phyloP scores from a whole-genome alignment of 2,888 invertebrate genomes.

The Vannuccia rotundouncinata region DNA sequence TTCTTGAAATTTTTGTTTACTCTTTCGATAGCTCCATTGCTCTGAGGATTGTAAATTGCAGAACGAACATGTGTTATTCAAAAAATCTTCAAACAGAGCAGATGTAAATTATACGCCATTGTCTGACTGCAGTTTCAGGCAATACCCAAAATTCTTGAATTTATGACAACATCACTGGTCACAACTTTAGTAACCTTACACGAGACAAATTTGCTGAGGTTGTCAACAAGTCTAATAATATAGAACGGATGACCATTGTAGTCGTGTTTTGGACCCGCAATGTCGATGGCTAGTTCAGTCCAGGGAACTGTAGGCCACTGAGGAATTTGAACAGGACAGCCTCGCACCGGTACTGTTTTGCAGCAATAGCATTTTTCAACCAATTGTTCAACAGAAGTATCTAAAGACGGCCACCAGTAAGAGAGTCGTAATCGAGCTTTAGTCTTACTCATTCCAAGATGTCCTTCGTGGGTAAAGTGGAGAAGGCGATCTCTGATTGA shows the following conservation, averaged over 20 bases:
- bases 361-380: neutral
- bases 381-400: slow-evolving; percentile 7
- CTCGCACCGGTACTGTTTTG: slow-evolving; percentile 20
- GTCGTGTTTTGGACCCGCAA: slow-evolving; percentile 11
- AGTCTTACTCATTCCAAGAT: slow-evolving; percentile 8
- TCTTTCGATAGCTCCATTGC: neutral
- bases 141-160: slow-evolving; percentile 9
- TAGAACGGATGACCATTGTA: neutral
- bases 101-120: slow-evolving; percentile 30
- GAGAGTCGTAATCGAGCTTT: slow-evolving; percentile 30
- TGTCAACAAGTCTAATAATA: slow-evolving; percentile 2
- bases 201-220: neutral
- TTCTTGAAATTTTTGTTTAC: neutral
- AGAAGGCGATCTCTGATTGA: slow-evolving; percentile 4
- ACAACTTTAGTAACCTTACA: slow-evolving; percentile 5
- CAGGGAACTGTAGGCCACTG: neutral
- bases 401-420: slow-evolving; percentile 25
- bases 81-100: neutral
- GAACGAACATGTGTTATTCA: neutral
- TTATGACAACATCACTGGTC: neutral
- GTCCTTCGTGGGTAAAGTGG: slow-evolving; percentile 25
- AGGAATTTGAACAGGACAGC: slow-evolving; percentile 22
- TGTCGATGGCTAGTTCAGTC: slow-evolving; percentile 23
- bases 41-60: neutral
- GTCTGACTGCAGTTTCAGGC: slow-evolving; percentile 21